These are phyloP conservation scores for Heliothis subflexa DNA, from an alignment of 1,140 invertebrate genomes.

Conservation along the genomic window DNA sequence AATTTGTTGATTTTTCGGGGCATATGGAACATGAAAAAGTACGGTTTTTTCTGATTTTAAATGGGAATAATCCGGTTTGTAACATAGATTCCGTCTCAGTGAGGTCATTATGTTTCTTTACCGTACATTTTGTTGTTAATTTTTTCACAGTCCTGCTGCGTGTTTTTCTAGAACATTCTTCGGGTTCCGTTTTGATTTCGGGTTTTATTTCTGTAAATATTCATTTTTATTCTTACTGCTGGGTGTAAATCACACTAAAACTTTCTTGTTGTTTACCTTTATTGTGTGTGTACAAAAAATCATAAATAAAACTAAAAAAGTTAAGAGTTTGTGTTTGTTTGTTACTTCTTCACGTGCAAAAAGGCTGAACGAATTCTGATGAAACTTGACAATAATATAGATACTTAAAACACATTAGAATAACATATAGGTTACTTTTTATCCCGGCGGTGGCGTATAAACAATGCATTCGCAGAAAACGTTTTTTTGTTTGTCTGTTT, in stretches of 20 bases:
- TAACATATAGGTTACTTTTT: too few species aligned
- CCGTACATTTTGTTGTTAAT: constrained; percentile 57
- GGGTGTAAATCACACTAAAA: not conserved
- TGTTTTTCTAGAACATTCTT: constrained; percentile 55
- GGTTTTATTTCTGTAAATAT: constrained; percentile 21
- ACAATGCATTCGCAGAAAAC: too few species aligned
- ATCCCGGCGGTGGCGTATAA: too few species aligned
- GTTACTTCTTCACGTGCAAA: too few species aligned
- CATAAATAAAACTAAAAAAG: too few species aligned
- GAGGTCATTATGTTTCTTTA: constrained; percentile 59
- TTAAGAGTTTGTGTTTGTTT: too few species aligned
- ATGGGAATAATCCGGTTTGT: constrained; percentile 71
- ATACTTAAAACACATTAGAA: too few species aligned
- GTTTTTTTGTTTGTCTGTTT: too few species aligned
- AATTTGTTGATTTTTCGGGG: constrained; percentile 61
- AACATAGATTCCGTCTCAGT: constrained; percentile 69
- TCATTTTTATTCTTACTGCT: not conserved
- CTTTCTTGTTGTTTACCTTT: too few species aligned
- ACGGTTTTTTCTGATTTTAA: constrained; percentile 74
- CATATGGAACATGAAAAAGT: constrained; percentile 71
- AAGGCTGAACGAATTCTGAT: too few species aligned
- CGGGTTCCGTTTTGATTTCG: constrained; percentile 55
- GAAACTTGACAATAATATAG: too few species aligned
- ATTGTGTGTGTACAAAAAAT: too few species aligned
- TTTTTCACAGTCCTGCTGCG: constrained; percentile 56